Evolutionary conservation across 1,140 invertebrate genomes (phyloP), one percentile per base, ranked within the genome.

Genomic region (Dryas iulia): DNA sequence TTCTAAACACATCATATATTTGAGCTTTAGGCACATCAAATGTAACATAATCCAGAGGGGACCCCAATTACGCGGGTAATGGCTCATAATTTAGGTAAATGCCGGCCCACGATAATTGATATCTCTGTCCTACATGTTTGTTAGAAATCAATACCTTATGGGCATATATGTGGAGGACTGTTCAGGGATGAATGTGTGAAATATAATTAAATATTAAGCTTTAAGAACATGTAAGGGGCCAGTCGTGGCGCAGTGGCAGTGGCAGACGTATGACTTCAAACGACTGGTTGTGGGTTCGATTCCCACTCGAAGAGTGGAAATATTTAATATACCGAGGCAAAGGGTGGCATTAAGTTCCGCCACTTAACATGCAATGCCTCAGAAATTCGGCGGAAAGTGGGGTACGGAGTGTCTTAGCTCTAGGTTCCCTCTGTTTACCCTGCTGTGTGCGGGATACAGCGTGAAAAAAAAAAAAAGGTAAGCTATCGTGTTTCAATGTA

Each of bases 51-150:
- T 73, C 63, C 72, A 23, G 39, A 64, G 52, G 52, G 67, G 47
- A 59, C 53, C 63, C 66, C 67, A 73, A 73, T 73, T 73, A 73
- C 67, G 14, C 52, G 52, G 59, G 58, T 73, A 73, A 73, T 70
- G 64, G 72, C 59, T 73, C 72, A 73, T 73, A 73, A 73, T 73
- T 73, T 73, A 73, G 72, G 72, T 70, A 73, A 73, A 73, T 70
- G 72, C 52, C 62, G 60, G 57, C 47, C 67, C 67, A 65, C 59
- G 67, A 73, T 73, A 73, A 73, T 73, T 73, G 72, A 73, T 73
- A 73, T 73, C 62, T 69, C 66, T 56, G 58, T 52, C 67, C 63
- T 69, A 52, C 57, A 59, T 68, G 67, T 39, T 65, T 66, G 62
- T 69, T 39, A 14, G 71, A 62, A 73, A 73, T 73, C 71, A 66